These are phyloP conservation scores for Tetragnatha montana DNA, from an alignment of 2,888 invertebrate species.

Conservation along the genomic window DNA sequence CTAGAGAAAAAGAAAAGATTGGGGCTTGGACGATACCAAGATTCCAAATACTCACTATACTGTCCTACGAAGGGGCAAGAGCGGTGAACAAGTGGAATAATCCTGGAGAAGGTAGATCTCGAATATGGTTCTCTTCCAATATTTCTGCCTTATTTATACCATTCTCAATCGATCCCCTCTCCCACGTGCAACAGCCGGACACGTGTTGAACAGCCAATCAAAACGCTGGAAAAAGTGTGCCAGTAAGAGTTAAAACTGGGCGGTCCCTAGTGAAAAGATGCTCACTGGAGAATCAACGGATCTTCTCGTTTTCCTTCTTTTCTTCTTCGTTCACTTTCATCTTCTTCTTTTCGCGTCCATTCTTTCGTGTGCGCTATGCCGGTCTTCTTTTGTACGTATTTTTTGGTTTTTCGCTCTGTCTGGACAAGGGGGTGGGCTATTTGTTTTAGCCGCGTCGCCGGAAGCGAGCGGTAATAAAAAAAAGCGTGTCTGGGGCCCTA, in stretches of 20 bases:
- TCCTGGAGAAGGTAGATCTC: conserved; percentile 32
- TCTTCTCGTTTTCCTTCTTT: conserved; percentile 32
- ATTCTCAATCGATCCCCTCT: conserved; percentile 11
- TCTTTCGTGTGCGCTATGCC: conserved; percentile 35
- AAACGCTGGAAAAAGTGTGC: conserved; percentile 54
- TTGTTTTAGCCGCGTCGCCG: neutral
- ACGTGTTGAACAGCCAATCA: conserved; percentile 63
- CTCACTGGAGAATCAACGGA: conserved; percentile 13
- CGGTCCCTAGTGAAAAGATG: conserved; percentile 56
- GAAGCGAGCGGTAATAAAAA: neutral
- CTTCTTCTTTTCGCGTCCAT: conserved; percentile 15
- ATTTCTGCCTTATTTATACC: conserved; percentile 57
- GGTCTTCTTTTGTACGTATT: neutral
- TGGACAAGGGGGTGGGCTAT: conserved; percentile 6
- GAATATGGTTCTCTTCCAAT: conserved; percentile 33
- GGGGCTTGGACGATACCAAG: neutral
- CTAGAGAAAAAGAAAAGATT: neutral
- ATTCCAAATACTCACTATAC: conserved; percentile 36
- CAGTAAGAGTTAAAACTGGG: conserved; percentile 59
- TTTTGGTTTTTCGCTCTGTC: neutral
- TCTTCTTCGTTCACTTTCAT: conserved; percentile 14
- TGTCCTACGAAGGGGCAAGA: neutral
- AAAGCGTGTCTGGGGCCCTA: too few relatives aligned
- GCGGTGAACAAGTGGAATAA: conserved; percentile 21
- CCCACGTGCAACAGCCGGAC: conserved; percentile 49